phyloP scores from a whole-genome alignment of 1,140 invertebrate species.

The Laupala kohalensis region DNA sequence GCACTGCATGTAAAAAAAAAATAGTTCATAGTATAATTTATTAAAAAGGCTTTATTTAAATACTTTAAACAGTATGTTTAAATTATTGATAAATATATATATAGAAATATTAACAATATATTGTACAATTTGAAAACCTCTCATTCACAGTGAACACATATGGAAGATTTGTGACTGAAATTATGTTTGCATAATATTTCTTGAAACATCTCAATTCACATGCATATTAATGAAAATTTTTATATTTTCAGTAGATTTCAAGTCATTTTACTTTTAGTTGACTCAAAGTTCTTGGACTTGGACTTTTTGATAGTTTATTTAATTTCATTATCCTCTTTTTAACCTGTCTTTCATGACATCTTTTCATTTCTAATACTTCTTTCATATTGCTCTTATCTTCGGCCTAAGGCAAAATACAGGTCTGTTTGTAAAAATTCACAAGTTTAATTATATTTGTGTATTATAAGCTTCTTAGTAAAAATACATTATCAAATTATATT shows the following conservation, averaged over 20 bases:
- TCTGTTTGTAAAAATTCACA: neutral
- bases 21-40: no score
- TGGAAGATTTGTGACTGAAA: neutral
- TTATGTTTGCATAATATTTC: neutral
- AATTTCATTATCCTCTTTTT: conserved; percentile 40
- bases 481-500: neutral
- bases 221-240: neutral
- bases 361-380: conserved; percentile 80
- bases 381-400: conserved; percentile 89
- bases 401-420: conserved; percentile 43
- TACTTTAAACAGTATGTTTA: no score
- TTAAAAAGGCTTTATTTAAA: no score
- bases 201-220: neutral
- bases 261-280: neutral
- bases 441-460: neutral
- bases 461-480: no score
- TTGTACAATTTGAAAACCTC: neutral
- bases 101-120: neutral
- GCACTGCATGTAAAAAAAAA: no score
- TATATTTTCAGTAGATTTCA: neutral
- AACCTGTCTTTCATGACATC: conserved; percentile 60
- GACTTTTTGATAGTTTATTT: conserved; percentile 2
- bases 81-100: neutral
- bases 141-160: neutral
- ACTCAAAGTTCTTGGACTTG: conserved; percentile 4